Conservation (phyloP, 2,113 vertebrate genomes). For the Hemicordylus capensis region DNA sequence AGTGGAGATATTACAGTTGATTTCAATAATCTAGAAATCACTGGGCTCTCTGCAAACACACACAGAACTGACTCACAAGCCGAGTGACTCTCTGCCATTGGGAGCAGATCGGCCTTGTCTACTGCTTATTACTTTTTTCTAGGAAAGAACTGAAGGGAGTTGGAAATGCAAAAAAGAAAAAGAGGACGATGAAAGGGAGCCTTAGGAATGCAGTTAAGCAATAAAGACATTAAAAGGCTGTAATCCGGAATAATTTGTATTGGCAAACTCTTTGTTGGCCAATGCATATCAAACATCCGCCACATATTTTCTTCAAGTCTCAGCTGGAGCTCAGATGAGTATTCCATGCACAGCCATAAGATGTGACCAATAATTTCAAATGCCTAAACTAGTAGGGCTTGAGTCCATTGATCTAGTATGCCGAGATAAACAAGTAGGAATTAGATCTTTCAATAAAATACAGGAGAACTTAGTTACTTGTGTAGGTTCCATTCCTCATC, state of each 20-base stretch:
- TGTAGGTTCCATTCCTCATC: too few relatives aligned
- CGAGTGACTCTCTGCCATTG: constrained; percentile 62
- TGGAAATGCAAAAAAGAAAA: neutral
- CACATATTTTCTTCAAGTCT: neutral
- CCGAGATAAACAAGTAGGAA: neutral
- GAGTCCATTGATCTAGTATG: neutral
- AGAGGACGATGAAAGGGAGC: constrained; percentile 4
- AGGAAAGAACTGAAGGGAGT: constrained; percentile 55
- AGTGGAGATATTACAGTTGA: constrained; percentile 61
- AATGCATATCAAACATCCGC: neutral
- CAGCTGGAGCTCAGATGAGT: neutral
- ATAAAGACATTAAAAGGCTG: neutral
- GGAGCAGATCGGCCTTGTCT: constrained; percentile 62
- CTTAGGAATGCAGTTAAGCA: constrained; percentile 8
- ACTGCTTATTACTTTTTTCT: constrained; percentile 48
- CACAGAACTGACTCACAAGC: constrained; percentile 59
- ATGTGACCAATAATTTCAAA: neutral
- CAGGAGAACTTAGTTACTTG: too few relatives aligned
- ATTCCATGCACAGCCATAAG: neutral
- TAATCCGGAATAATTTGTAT: neutral
- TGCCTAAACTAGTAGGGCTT: neutral
- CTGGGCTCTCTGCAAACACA: constrained; percentile 66
- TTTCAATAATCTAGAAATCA: constrained; percentile 61
- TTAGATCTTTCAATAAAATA: neutral
- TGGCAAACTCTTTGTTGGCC: neutral